These are phyloP conservation scores for Trematocara stigmaticum DNA, from an alignment of 2,113 vertebrate species.

Conservation along the genomic window DNA sequence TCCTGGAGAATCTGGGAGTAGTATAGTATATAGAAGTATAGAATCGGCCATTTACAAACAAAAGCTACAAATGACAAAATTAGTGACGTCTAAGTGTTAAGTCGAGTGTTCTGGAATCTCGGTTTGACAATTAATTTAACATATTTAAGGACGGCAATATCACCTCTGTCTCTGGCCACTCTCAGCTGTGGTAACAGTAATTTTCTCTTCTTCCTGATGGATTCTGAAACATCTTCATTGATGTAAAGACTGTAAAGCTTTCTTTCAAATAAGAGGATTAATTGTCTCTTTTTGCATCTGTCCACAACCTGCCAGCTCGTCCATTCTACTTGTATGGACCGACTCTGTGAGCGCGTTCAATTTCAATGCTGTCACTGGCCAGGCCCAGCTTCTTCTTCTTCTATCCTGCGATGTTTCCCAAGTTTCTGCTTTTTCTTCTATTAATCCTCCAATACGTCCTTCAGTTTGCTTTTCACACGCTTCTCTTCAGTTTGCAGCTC, in stretches of 20 bases:
- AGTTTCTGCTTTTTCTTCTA: neutral
- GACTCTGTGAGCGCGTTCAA: neutral
- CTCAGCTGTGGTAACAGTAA: neutral
- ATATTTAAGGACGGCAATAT: neutral
- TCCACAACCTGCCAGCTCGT: neutral
- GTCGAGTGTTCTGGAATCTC: neutral
- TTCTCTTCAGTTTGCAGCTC: neutral
- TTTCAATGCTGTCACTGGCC: rapidly evolving
- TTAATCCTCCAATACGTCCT: neutral
- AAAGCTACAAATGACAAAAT: neutral
- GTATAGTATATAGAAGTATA: neutral
- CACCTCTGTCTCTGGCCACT: neutral
- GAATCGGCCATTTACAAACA: neutral
- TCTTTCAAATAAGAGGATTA: rapidly evolving
- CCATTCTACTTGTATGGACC: rapidly evolving
- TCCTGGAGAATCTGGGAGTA: neutral
- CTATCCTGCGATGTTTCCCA: neutral
- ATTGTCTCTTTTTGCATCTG: neutral
- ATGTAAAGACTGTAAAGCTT: neutral
- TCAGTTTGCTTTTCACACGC: neutral
- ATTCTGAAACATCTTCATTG: neutral
- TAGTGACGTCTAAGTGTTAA: neutral
- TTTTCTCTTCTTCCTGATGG: neutral
- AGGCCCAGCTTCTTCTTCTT: neutral
- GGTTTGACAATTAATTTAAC: neutral